Percentiles rank a stretch among this genome's conserved stretches.
phyloP scores from a whole-genome alignment of 1,140 invertebrate species.

The Cydia strobilella region DNA sequence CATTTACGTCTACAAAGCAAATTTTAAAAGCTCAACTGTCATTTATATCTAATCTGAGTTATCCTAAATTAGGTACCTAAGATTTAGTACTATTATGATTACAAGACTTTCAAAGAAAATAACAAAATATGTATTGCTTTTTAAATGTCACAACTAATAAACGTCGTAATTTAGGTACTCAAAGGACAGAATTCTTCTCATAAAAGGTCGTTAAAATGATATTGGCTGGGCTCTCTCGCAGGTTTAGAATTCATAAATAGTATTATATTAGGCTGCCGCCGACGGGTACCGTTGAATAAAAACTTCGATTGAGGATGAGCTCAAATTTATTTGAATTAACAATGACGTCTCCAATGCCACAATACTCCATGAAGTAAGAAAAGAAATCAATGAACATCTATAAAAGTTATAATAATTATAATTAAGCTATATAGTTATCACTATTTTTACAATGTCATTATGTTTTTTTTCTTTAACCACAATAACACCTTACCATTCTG shows the following conservation, averaged over 20 bases:
- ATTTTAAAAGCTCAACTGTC: slow-evolving; percentile 68
- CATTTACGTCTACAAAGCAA: slow-evolving; percentile 71
- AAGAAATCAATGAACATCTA: slow-evolving; percentile 79
- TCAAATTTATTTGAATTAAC: slow-evolving; percentile 80
- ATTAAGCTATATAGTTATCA: slow-evolving; percentile 80
- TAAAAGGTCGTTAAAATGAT: neutral
- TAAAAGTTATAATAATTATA: slow-evolving; percentile 79
- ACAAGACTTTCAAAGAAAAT: slow-evolving; percentile 49
- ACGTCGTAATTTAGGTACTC: slow-evolving; percentile 15
- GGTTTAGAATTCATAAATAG: slow-evolving; percentile 8
- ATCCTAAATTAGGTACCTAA: slow-evolving; percentile 70
- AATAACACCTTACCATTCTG: slow-evolving; percentile 75
- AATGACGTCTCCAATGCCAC: slow-evolving; percentile 79
- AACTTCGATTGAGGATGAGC: slow-evolving; percentile 78
- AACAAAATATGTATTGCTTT: slow-evolving; percentile 40
- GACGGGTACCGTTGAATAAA: slow-evolving; percentile 68
- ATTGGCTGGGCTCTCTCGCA: slow-evolving; percentile 7
- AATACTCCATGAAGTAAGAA: slow-evolving; percentile 79
- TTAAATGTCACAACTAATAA: slow-evolving; percentile 34
- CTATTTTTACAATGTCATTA: slow-evolving; percentile 80
- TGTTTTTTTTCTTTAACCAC: slow-evolving; percentile 78
- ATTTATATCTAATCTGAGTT: slow-evolving; percentile 69
- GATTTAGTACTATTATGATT: slow-evolving; percentile 52
- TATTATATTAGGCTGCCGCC: slow-evolving; percentile 32
- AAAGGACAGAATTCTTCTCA: neutral